Evolutionary conservation across 2,888 invertebrate species (phyloP).

Genomic region (Carcina quercana): DNA sequence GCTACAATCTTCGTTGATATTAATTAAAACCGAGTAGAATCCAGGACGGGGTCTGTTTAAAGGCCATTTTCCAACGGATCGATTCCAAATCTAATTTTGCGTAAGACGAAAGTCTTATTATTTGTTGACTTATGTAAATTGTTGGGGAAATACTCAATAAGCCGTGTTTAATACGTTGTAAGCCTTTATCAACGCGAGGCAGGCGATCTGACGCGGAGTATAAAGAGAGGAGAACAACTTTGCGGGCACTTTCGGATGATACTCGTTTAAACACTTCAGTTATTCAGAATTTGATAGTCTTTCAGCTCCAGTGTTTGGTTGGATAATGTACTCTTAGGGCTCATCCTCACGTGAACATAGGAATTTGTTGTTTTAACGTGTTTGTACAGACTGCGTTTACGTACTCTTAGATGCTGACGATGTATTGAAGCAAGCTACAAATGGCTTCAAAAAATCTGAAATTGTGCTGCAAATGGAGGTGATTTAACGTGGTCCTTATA

Average conservation of each 20-base stretch:
- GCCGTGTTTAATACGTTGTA: slow-evolving; percentile 47
- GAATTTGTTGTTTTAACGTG: no score
- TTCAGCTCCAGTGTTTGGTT: slow-evolving; percentile 17
- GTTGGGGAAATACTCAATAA: slow-evolving; percentile 51
- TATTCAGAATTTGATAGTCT: slow-evolving; percentile 20
- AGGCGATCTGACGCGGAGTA: slow-evolving; percentile 26
- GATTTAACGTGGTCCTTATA: no score
- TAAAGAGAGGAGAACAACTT: slow-evolving; percentile 20
- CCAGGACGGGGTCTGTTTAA: no score
- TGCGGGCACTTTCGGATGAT: slow-evolving; percentile 18
- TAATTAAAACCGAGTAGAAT: no score
- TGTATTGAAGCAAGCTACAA: no score
- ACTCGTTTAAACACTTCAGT: slow-evolving; percentile 24
- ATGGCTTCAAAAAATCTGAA: no score
- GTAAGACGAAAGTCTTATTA: slow-evolving; percentile 34
- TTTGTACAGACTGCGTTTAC: no score
- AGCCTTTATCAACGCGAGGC: slow-evolving; percentile 52
- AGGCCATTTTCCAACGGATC: slow-evolving; percentile 23
- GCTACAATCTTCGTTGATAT: no score
- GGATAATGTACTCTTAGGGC: slow-evolving; percentile 6
- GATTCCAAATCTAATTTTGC: slow-evolving; percentile 30
- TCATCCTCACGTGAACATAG: no score
- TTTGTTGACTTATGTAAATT: slow-evolving; percentile 53
- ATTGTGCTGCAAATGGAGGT: no score
- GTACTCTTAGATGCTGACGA: no score